Evolutionary conservation across 2,797 vertebrate genomes (phyloP), one percentile per base, ranked within the genome.

Genomic region (Oreortyx pictus): DNA sequence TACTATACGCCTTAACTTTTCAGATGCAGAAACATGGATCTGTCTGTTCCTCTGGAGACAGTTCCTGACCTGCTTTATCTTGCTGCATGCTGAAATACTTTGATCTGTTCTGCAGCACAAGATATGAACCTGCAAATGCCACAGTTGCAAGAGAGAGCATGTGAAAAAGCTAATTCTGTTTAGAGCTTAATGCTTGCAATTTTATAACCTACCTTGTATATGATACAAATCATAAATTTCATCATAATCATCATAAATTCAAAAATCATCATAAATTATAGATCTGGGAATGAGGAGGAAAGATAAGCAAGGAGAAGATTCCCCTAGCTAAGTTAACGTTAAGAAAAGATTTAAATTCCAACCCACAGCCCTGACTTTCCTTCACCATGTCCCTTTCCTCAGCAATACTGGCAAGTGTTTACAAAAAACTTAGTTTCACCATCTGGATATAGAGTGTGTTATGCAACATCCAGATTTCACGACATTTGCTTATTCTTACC

Each of bases 31-130:
- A 80, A 35, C 17, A 13, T 67, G 35, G 12, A 47, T 84, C 18
- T 41, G 24, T 60, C 43, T 2, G 0, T 37, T 79, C 31, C 43
- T 77, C n/a, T n/a, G 29, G 65, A 75, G 83, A 80, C 35, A 74
- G 27, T 17, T 88, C 54, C 50, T 85, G 91, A 94, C 73, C 85
- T 94, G 68, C 65, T 94, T 93, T 93, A 79, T 66, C 72, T 86
- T 93, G 57, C 31, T 93, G 75, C 56, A 7, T 59, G 57, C 47
- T 66, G 49, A 91, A 88, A 54, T 73, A 82, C 73, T 95, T 91
- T 86, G 78, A 79, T 88, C 44, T 62, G 3, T 70, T 92, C 77
- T 64, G 50, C 47, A 79, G 67, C 56, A 79, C 10, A 61, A 60
- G 33, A 52, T 8, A 84, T 33, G 35, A 91, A 89, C 50, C 80